Evolutionary conservation across 2,888 invertebrate genomes (phyloP), one percentile per base, ranked within the genome.

Genomic region (Orchestes rusci): DNA sequence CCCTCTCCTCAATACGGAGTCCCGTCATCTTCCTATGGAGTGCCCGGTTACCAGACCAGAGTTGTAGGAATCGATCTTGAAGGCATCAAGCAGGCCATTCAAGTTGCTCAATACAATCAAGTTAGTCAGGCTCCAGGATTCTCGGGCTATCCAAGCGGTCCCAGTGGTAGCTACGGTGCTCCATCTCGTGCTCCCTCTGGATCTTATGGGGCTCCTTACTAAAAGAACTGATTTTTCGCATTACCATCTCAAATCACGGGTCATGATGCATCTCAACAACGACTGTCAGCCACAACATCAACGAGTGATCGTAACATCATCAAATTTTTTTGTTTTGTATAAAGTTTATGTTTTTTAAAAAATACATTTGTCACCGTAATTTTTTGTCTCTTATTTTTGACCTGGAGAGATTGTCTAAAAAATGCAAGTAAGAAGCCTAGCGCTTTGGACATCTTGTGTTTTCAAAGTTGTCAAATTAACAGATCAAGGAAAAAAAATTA

Each of bases 41-140:
- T 73, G 52, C 82, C 69, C 62, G 70, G 67, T 61, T 65, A 68
- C 51, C 58, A 61, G 45, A 72, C 76, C 54, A 77, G 82, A 57
- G 87, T 89, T 43, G 85, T 87, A 56, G 89, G 88, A 55, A 82
- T 89, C 69, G 82, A 86, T 69, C 80, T 89, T 53, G 89, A 88
- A 60, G 87, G 84, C 52, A 84, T 88, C 61, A 84, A 85, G 61
- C 88, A 87, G 60, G 88, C 87, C 57, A 84, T 89, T 70, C 88
- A 89, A 67, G 88, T 89, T 52, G 89, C 89, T 31, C 87, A 89
- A 62, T 88, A 81, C 75, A 77, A 82, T 57, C 86, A 87, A 71
- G 68, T 74, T 53, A 72, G 72, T 67, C 70, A 76, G 57, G 76
- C 75, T 48, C 58, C 72, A 55, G 57, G 57, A 16, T 55, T 56